phyloP scores from a whole-genome alignment of 2,888 invertebrate genomes.

The Agrochola litura region DNA sequence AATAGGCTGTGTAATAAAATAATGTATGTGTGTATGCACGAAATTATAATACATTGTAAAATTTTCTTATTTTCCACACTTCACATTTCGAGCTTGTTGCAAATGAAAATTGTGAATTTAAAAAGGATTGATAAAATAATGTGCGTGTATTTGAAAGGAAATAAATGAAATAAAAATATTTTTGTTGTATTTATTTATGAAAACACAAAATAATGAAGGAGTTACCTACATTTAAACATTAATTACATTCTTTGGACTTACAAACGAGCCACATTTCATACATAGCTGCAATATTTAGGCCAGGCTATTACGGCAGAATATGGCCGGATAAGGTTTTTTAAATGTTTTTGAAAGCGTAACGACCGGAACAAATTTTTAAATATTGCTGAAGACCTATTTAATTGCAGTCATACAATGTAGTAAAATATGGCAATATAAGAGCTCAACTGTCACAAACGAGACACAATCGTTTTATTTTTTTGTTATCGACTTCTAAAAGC shows the following conservation, averaged over 20 bases:
- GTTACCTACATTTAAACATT: background rate
- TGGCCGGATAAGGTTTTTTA: background rate
- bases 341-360: background rate
- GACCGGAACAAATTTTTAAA: background rate
- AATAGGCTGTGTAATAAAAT: constrained; percentile 36
- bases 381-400: background rate
- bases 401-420: background rate
- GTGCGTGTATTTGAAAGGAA: constrained; percentile 20
- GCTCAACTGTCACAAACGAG: no score
- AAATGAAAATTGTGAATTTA: background rate
- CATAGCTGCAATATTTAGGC: background rate
- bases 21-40: no score
- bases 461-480: no score
- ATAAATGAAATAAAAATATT: constrained; percentile 36
- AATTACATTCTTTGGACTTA: background rate
- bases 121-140: background rate
- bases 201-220: constrained; percentile 7
- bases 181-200: constrained; percentile 28
- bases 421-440: background rate
- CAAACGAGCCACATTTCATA: background rate
- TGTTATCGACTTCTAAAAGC: no score
- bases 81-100: background rate
- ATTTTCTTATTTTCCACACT: background rate
- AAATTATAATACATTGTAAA: background rate
- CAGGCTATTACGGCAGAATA: background rate